A percentile compares a stretch with the other conserved stretches of the same genome.
phyloP scores from a whole-genome alignment of 2,113 vertebrate genomes.

The Mesocricetus auratus region DNA sequence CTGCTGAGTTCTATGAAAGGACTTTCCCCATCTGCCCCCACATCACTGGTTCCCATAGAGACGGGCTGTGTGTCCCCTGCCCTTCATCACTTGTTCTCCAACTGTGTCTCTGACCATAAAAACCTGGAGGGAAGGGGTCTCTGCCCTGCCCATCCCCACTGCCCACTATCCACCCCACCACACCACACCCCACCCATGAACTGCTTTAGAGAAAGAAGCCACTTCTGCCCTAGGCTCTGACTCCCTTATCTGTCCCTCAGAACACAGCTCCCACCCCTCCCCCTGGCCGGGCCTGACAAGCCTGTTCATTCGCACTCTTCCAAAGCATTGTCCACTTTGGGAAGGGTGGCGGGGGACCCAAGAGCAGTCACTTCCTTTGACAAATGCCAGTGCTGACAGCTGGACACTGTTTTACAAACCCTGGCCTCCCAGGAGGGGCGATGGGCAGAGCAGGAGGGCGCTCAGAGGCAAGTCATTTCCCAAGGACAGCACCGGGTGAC shows the following conservation, averaged over 20 bases:
- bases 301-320: slow-evolving; percentile 83
- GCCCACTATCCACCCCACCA: background rate
- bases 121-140: background rate
- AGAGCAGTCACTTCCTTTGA: slow-evolving; percentile 87
- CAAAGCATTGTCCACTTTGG: slow-evolving; percentile 86
- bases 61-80: fast-evolving
- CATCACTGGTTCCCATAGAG: background rate
- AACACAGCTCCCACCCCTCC: background rate
- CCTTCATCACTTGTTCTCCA: background rate
- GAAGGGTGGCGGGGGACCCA: slow-evolving; percentile 78
- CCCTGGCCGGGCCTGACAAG: slow-evolving; percentile 80
- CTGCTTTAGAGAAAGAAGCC: background rate
- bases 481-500: slow-evolving; percentile 1
- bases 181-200: fast-evolving
- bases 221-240: fast-evolving
- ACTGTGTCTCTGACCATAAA: background rate
- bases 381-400: slow-evolving; percentile 87
- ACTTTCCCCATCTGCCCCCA: background rate
- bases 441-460: slow-evolving; percentile 2
- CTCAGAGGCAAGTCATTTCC: background rate
- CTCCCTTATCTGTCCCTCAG: slow-evolving; percentile 71
- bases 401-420: slow-evolving; percentile 76
- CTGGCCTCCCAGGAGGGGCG: slow-evolving; percentile 41
- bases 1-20: fast-evolving
- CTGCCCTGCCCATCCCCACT: background rate